Percentiles rank a stretch among this genome's conserved stretches.
Conservation (phyloP, 2,888 invertebrate genomes). For the Lottia scabra region DNA sequence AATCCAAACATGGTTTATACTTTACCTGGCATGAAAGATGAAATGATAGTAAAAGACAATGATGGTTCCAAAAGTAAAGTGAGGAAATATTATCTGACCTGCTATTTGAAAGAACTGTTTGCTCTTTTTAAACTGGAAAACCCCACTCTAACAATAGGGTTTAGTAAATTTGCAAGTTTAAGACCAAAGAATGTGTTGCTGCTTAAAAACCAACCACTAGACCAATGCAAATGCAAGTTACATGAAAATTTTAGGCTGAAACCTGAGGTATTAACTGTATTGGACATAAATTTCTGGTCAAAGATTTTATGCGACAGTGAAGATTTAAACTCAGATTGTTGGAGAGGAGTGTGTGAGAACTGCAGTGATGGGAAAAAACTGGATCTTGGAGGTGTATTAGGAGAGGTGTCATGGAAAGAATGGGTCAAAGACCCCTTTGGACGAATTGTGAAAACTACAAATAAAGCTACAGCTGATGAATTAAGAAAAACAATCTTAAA, state of each 20-base stretch:
- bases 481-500: too few relatives aligned
- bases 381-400: background rate
- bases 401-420: too few relatives aligned
- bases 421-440: too few relatives aligned
- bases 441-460: too few relatives aligned
- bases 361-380: background rate
- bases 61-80: background rate
- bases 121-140: background rate
- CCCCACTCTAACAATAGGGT: background rate
- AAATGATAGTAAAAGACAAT: background rate
- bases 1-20: background rate
- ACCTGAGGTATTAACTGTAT: background rate
- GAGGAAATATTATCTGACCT: background rate
- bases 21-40: background rate
- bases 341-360: background rate
- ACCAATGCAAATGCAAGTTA: conserved; percentile 11
- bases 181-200: conserved; percentile 5
- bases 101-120: background rate
- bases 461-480: too few relatives aligned
- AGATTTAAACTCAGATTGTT: background rate
- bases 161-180: background rate
- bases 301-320: background rate
- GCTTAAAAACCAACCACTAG: background rate
- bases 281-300: background rate
- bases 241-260: conserved; percentile 7